Percentiles rank a stretch among this genome's conserved stretches.
Conservation (phyloP, 2,797 vertebrate genomes). For the Pseudomugil tenellus region DNA sequence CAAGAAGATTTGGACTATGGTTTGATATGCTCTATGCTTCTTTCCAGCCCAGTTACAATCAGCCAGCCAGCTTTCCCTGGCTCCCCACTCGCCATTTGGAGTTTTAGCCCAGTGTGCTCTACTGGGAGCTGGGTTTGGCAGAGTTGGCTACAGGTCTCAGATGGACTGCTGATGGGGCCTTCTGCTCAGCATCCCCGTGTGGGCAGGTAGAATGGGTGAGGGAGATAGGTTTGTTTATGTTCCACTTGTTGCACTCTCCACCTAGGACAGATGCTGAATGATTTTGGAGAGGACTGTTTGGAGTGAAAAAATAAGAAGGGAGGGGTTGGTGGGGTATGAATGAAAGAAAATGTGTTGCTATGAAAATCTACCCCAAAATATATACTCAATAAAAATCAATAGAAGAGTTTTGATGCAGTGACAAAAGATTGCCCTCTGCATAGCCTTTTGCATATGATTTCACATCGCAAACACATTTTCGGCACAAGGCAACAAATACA, state of each 20-base stretch:
- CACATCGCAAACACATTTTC: slow-evolving; percentile 35
- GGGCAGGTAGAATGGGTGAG: slow-evolving; percentile 53
- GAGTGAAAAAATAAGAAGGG: slow-evolving; percentile 27
- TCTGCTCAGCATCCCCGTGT: slow-evolving; percentile 71
- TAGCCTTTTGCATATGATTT: slow-evolving; percentile 45
- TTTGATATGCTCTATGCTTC: slow-evolving; percentile 68
- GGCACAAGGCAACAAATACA: slow-evolving; percentile 56
- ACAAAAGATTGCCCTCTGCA: slow-evolving; percentile 39
- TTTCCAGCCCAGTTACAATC: slow-evolving; percentile 52
- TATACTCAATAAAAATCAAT: slow-evolving; percentile 57
- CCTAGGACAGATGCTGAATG: slow-evolving; percentile 63
- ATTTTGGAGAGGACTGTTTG: slow-evolving; percentile 50
- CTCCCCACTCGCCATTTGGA: slow-evolving; percentile 56
- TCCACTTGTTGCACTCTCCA: slow-evolving; percentile 65
- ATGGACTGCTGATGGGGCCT: slow-evolving; percentile 74
- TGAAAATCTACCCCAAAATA: slow-evolving; percentile 53
- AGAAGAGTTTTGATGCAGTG: slow-evolving; percentile 31
- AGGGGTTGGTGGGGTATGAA: neutral
- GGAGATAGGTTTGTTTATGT: slow-evolving; percentile 75
- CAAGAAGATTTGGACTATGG: slow-evolving; percentile 52
- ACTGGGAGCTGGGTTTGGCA: slow-evolving; percentile 72
- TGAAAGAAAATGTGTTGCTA: slow-evolving; percentile 33
- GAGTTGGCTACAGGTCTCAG: slow-evolving; percentile 71
- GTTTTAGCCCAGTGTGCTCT: slow-evolving; percentile 63
- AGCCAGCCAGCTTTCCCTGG: slow-evolving; percentile 38